phyloP scores from a whole-genome alignment of 1,140 invertebrate genomes.

The Goniozus legneri region DNA sequence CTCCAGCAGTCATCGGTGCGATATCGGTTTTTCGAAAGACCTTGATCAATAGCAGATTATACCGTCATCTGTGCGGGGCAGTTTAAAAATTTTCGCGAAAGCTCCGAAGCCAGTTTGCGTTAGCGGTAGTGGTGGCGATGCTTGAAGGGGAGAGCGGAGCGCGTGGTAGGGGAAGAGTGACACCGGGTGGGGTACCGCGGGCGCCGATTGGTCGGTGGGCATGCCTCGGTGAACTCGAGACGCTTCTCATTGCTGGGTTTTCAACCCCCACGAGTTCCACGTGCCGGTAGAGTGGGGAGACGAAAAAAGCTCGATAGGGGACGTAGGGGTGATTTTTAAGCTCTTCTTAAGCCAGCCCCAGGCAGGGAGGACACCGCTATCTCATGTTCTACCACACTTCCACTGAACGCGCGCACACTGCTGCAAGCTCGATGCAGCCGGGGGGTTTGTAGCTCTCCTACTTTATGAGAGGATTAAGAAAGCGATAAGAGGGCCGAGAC shows the following conservation, averaged over 20 bases:
- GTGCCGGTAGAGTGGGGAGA: constrained; percentile 30
- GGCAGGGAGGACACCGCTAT: constrained; percentile 44
- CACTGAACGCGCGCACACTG: constrained; percentile 31
- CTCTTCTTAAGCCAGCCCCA: constrained; percentile 45
- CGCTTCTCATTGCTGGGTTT: constrained; percentile 44
- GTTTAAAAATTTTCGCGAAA: constrained; percentile 51
- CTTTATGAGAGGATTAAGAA: constrained; percentile 41
- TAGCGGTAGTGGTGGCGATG: constrained; percentile 11
- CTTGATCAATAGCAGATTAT: constrained; percentile 53
- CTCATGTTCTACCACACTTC: constrained; percentile 38
- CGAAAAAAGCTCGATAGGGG: constrained; percentile 40
- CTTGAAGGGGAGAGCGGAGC: constrained; percentile 9
- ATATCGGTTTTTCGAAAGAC: constrained; percentile 38
- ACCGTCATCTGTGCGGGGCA: constrained; percentile 45
- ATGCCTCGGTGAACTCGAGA: constrained; percentile 44
- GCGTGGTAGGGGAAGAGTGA: constrained; percentile 23
- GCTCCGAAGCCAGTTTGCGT: constrained; percentile 37
- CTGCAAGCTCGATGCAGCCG: constrained; percentile 8
- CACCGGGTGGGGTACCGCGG: constrained; percentile 29
- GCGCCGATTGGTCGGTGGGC: constrained; percentile 47
- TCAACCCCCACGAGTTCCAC: constrained; percentile 31
- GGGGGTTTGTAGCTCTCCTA: constrained; percentile 27
- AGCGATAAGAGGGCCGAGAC: constrained; percentile 34
- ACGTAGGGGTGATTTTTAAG: constrained; percentile 49
- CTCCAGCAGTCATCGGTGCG: constrained; percentile 27